Base-by-base conservation (phyloP, 2,113 vertebrate genomes). In the Melanotaenia duboulayi region DNA sequence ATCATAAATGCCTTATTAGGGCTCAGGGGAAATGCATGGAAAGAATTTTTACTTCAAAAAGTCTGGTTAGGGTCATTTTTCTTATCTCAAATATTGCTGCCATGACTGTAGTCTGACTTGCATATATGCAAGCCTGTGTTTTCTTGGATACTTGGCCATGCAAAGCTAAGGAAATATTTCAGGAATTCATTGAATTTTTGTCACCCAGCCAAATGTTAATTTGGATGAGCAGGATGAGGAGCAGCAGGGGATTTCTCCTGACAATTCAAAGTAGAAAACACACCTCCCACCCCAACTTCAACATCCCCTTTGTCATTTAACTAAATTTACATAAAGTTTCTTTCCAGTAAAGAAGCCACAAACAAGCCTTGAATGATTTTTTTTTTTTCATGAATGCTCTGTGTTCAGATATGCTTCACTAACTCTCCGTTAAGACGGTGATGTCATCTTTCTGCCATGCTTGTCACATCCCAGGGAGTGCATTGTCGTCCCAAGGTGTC, bases 121-220 rank as follows among this genome's bases (percentile, higher is more conserved):
- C 1, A 1, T 51, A 57, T 65, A 56, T 37, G 74, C 85, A 54
- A 32, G 70, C 28, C 80, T 25, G 74, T 72, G 68, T 83, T 84
- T 60, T 7, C 61, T 44, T 69, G 59, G 77, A 75, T 86, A 67
- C 65, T 19, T 76, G 67, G 57, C 50, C 84, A 76, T 68, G 76
- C 82, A 74, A 85, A 75, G 71, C 89, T 73, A 51, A 75, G 74
- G 89, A 88, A 82, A 89, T 87, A 84, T 90, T 82, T 76, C 59
- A 87, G 81, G 90, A 95, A 90, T 91, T 74, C 74, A 65, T 85
- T 22, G 83, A 91, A 91, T 87, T 81, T 17, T 93, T 95, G 94
- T 94, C 94, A 90, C 92, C 87, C 89, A 84, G 87, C 93, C 94
- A 95, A 88, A 84, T 32, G 61, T 24, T 82, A 71, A 71, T 70